phyloP scores from a whole-genome alignment of 2,888 invertebrate species.

The Ptychoptera contaminata region DNA sequence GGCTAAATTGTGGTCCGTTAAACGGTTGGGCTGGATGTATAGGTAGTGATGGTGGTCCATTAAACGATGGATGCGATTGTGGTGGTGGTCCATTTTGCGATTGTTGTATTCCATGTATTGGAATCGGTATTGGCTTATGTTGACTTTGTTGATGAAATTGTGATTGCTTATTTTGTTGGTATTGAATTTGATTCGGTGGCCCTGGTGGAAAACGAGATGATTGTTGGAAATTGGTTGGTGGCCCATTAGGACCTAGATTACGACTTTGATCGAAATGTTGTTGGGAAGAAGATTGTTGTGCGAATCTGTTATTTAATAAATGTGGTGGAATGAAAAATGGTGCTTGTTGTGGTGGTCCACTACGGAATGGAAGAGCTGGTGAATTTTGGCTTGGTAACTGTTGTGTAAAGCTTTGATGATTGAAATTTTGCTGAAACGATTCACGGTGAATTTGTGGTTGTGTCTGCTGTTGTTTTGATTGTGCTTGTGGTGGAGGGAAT shows the following conservation, averaged over 20 bases:
- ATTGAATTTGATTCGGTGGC: neutral
- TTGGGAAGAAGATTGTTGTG: conserved; percentile 11
- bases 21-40: conserved; percentile 29
- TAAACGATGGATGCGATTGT: conserved; percentile 29
- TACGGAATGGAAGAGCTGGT: neutral
- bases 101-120: conserved; percentile 30
- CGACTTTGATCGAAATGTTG: conserved; percentile 15
- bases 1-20: conserved; percentile 17
- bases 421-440: neutral
- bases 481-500: neutral
- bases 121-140: conserved; percentile 29
- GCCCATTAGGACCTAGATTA: conserved; percentile 11
- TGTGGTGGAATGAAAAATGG: conserved; percentile 1
- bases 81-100: conserved; percentile 16
- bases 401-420: neutral
- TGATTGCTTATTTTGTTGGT: no score
- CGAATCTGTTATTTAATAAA: neutral
- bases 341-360: conserved; percentile 5
- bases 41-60: conserved; percentile 11
- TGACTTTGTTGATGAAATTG: conserved; percentile 17
- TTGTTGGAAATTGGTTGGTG: conserved; percentile 10
- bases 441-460: conserved; percentile 20
- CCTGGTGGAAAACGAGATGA: conserved; percentile 1
- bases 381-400: neutral
- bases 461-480: conserved; percentile 5